These are phyloP conservation scores for Tanypteryx hageni DNA, from an alignment of 2,888 invertebrate genomes.

Conservation along the genomic window DNA sequence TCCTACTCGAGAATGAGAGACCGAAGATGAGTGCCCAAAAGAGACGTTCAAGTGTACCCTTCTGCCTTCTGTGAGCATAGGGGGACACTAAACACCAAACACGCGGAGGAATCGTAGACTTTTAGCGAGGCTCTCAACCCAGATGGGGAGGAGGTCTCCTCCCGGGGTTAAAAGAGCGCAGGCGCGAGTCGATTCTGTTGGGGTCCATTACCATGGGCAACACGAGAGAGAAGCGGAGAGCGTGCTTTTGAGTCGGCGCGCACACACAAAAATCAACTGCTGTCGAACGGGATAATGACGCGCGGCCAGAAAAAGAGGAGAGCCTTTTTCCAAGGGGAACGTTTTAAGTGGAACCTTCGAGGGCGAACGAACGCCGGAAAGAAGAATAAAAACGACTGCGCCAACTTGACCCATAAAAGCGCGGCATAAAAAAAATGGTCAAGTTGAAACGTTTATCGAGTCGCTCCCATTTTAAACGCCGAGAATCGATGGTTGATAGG, in stretches of 20 bases:
- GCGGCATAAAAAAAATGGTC: no score
- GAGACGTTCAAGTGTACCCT: background rate
- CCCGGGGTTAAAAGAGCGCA: background rate
- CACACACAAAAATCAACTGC: background rate
- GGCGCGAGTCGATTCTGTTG: background rate
- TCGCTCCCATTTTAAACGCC: no score
- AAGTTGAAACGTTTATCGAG: no score
- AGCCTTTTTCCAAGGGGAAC: background rate
- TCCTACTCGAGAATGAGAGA: background rate
- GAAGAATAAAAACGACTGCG: no score
- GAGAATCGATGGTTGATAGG: no score
- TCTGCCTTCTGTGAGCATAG: background rate
- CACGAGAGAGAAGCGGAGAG: background rate
- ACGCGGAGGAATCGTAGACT: background rate
- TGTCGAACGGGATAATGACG: background rate
- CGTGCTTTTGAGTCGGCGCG: background rate
- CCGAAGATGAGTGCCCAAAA: background rate
- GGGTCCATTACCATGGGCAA: constrained; percentile 3
- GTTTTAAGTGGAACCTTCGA: background rate
- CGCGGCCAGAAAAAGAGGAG: background rate
- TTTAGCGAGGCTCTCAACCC: background rate
- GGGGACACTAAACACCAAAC: constrained; percentile 1
- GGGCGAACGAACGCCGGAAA: no score
- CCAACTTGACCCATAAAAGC: no score
- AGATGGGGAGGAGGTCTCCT: background rate